Evolutionary conservation across 2,113 vertebrate genomes (phyloP), one percentile per base, ranked within the genome.

Genomic region (Sterna hirundo): DNA sequence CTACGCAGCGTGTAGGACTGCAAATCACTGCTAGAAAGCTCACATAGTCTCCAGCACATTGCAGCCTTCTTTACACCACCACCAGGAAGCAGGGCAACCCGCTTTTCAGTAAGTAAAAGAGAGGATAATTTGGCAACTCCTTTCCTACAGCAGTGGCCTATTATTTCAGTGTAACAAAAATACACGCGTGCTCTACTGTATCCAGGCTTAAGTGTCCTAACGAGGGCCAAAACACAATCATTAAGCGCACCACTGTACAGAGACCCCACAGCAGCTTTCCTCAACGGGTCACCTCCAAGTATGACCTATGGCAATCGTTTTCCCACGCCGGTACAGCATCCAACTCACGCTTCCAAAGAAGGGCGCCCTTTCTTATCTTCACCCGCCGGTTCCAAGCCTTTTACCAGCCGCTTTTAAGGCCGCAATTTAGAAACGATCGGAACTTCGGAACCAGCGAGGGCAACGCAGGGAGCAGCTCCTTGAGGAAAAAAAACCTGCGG

Each of bases 161-260:
- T 23, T 55, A 22, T 27, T 76, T 46, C 52, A 69, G 32, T 4
- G 21, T 78, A 55, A 57, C 30, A 19, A 34, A 49, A 4, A 0
- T 4, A 0, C 19, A n/a, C 0, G 1, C 7, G 17, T 6, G 1
- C 25, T 10, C 18, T 36, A 17, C 17, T 6, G 1, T 8, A 19
- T 5, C 9, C 34, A 29, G 44, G 22, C 17, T 32, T 8, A 10
- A 36, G 13, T 1, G 13, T 55, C 72, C 46, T 20, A 34, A 51
- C 0, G 1, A 70, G 26, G 8, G 29, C 15, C 38, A 27, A 70
- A 52, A 54, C 5, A 30, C 11, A 11, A 3, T 9, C 6, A 5
- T 46, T 26, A 38, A 21, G 29, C 0, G 2, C 10, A 6, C 19
- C 29, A 2, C 34, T 26, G 23, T 0, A 54, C 6, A 51, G 11